Percentiles rank a stretch among this genome's conserved stretches.
phyloP scores from a whole-genome alignment of 2,797 vertebrate genomes.

The Clarias pachynema region DNA sequence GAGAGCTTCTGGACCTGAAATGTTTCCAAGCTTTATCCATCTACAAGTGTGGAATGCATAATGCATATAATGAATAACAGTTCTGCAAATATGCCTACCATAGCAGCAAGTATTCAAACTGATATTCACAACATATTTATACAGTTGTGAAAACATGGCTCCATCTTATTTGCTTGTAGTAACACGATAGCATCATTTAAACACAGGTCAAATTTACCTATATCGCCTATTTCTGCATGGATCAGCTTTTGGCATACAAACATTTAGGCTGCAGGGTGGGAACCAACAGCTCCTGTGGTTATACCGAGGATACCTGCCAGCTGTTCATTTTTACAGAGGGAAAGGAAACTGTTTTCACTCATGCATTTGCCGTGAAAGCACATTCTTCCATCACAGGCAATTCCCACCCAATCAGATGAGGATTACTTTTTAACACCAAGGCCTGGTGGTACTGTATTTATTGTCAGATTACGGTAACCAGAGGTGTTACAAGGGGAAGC shows the following conservation, averaged over 20 bases:
- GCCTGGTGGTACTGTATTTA: slow-evolving; percentile 21
- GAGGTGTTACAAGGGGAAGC: slow-evolving; percentile 7
- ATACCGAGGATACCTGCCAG: slow-evolving; percentile 33
- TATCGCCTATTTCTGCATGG: slow-evolving; percentile 43
- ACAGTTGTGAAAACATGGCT: slow-evolving; percentile 63
- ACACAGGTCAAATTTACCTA: slow-evolving; percentile 48
- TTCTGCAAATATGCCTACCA: slow-evolving; percentile 31
- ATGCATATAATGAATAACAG: slow-evolving; percentile 9
- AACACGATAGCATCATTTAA: slow-evolving; percentile 51
- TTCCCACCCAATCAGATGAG: slow-evolving; percentile 40
- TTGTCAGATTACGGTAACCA: slow-evolving; percentile 45
- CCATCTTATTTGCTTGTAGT: slow-evolving; percentile 26
- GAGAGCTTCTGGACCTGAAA: not conserved
- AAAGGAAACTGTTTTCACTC: slow-evolving; percentile 25
- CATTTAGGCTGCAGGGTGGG: slow-evolving; percentile 48
- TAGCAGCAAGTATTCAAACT: slow-evolving; percentile 1
- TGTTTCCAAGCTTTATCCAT: not conserved
- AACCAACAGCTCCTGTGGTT: slow-evolving; percentile 36
- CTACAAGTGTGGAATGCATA: not conserved
- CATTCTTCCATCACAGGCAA: slow-evolving; percentile 52
- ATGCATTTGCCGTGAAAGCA: slow-evolving; percentile 42
- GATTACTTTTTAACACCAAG: slow-evolving; percentile 24
- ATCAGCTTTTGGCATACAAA: slow-evolving; percentile 45
- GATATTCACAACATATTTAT: slow-evolving; percentile 40
- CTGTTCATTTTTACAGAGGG: slow-evolving; percentile 28